Conservation (phyloP, 2,113 vertebrate genomes). For the Hippoglossus stenolepis region DNA sequence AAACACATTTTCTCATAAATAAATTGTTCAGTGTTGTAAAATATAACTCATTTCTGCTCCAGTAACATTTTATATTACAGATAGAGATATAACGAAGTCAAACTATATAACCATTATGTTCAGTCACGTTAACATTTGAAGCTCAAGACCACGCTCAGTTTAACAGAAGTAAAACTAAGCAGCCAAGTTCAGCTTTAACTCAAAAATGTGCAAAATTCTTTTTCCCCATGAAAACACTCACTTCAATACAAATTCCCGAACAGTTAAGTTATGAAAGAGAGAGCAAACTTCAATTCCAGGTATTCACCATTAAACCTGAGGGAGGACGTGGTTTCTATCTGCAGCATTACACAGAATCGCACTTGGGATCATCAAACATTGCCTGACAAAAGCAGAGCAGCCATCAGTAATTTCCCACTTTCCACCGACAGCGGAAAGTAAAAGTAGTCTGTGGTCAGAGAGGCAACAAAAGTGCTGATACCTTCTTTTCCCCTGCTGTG, state of each 20-base stretch:
- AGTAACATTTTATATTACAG: no score
- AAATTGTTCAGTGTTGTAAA: no score
- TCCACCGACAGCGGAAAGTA: constrained; percentile 1
- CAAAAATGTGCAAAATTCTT: no score
- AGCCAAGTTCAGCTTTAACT: no score
- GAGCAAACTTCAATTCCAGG: constrained; percentile 12
- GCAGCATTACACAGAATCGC: constrained; percentile 18
- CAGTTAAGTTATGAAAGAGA: neutral
- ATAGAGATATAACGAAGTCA: no score
- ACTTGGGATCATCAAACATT: constrained; percentile 24
- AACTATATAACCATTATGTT: neutral
- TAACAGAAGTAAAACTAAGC: no score
- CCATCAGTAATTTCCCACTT: constrained; percentile 19
- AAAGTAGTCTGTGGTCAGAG: constrained; percentile 26
- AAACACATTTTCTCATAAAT: no score
- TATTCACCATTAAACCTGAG: neutral
- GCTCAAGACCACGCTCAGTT: no score
- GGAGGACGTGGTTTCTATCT: constrained; percentile 9
- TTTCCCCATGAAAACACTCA: no score
- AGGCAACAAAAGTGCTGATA: constrained; percentile 41
- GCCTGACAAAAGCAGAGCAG: neutral
- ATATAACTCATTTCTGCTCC: no score
- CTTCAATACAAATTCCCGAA: no score
- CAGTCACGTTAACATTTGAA: no score
- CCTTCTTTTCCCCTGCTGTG: neutral